Percentiles rank a stretch among this genome's conserved stretches.
phyloP scores from a whole-genome alignment of 2,113 vertebrate genomes.

The Cyphomyrus plagiostoma region DNA sequence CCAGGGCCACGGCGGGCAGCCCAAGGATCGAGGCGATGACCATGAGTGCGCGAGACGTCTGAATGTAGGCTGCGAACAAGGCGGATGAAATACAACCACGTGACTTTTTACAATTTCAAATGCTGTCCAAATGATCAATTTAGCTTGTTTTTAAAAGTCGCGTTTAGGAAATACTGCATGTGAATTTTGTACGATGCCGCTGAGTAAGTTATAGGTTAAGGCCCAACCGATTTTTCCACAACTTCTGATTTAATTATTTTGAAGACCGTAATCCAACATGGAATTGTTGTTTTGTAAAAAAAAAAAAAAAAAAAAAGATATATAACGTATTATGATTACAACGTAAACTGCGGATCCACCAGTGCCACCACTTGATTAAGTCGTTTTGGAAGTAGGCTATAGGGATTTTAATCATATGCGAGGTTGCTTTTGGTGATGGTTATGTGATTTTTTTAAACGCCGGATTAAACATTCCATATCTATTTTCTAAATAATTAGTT shows the following conservation, averaged over 20 bases:
- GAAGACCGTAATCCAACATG: background rate
- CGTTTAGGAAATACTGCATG: background rate
- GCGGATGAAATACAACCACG: background rate
- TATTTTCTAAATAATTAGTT: background rate
- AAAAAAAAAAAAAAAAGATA: background rate
- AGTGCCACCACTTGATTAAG: background rate
- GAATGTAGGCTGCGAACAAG: conserved; percentile 73
- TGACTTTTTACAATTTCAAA: background rate
- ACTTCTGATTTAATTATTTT: background rate
- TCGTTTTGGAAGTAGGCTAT: background rate
- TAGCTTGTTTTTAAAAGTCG: background rate
- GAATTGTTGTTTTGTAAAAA: background rate
- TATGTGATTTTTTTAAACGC: background rate
- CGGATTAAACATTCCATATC: background rate
- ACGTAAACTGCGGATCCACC: background rate
- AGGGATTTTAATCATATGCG: background rate
- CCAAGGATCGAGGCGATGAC: conserved; percentile 81
- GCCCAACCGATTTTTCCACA: background rate
- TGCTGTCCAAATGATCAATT: background rate
- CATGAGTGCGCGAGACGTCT: conserved; percentile 90
- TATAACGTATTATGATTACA: background rate
- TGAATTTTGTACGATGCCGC: background rate
- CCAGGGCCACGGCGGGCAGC: conserved; percentile 75
- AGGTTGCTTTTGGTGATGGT: background rate
- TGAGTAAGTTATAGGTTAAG: background rate